Conservation (phyloP, 2,888 invertebrate genomes). For the Chydorus sphaericus region DNA sequence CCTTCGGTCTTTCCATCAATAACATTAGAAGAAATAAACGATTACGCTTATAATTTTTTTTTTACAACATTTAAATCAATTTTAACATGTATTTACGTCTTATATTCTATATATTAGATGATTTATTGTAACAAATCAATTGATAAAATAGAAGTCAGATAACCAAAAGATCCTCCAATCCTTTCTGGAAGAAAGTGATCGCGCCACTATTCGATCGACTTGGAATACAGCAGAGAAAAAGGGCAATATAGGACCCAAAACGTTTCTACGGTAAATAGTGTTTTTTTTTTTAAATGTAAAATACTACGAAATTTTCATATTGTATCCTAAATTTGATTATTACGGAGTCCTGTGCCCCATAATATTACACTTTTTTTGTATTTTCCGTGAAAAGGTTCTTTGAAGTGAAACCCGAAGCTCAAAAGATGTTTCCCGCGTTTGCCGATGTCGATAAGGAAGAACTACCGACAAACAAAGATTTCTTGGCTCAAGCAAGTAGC, state of each 20-base stretch:
- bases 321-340: too few species aligned
- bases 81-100: too few species aligned
- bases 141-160: too few species aligned
- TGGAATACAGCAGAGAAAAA: slow-evolving; percentile 1
- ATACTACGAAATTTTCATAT: not conserved
- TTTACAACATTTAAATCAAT: too few species aligned
- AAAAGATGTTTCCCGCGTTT: not conserved
- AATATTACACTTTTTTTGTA: too few species aligned
- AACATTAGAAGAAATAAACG: too few species aligned
- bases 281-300: not conserved
- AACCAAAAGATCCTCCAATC: not conserved
- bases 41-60: too few species aligned
- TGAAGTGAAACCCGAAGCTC: not conserved
- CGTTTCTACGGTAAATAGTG: not conserved
- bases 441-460: not conserved
- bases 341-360: too few species aligned
- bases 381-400: too few species aligned
- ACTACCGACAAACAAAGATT: not conserved
- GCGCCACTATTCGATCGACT: not conserved
- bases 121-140: too few species aligned
- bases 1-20: too few species aligned
- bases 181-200: not conserved
- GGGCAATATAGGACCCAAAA: not conserved
- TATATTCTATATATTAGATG: too few species aligned
- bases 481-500: not conserved